Evolutionary conservation across 2,113 vertebrate genomes (phyloP).

Genomic region (Labrus mixtus): DNA sequence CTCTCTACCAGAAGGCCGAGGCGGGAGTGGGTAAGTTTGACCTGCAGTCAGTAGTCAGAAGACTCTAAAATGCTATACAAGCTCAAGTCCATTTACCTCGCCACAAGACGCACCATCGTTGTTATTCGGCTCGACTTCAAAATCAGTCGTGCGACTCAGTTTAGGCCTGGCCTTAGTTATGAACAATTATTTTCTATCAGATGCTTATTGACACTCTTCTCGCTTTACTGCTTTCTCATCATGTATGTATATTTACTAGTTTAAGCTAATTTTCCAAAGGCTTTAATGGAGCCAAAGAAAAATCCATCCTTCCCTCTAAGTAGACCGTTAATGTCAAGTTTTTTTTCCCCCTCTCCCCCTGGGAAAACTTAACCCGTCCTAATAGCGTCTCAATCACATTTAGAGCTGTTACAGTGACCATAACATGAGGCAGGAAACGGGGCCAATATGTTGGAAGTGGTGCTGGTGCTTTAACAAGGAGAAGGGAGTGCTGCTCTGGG

Average conservation of each 20-base stretch:
- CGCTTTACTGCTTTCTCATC: too few relatives aligned
- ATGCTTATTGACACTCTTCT: too few relatives aligned
- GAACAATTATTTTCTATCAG: too few relatives aligned
- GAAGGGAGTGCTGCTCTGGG: constrained; percentile 38
- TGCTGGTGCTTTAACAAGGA: constrained; percentile 27
- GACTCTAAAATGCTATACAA: too few relatives aligned
- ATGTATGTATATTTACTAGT: not conserved
- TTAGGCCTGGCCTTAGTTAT: too few relatives aligned
- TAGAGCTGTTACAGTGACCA: constrained; percentile 38
- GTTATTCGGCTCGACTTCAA: too few relatives aligned
- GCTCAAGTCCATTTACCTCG: too few relatives aligned
- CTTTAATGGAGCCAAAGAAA: constrained; percentile 22
- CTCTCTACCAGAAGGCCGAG: too few relatives aligned
- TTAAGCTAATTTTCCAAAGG: not conserved
- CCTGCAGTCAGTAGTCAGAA: too few relatives aligned
- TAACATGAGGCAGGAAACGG: constrained; percentile 35
- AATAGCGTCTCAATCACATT: constrained; percentile 54
- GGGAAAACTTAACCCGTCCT: constrained; percentile 41
- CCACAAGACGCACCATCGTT: too few relatives aligned
- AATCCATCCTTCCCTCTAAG: not conserved
- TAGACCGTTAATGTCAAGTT: constrained; percentile 43
- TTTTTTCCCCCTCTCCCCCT: constrained; percentile 15
- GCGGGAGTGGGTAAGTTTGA: too few relatives aligned
- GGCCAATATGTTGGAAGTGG: constrained; percentile 26
- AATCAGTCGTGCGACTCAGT: too few relatives aligned